Base-by-base conservation (phyloP, 2,113 vertebrate genomes). In the Panurus biarmicus region DNA sequence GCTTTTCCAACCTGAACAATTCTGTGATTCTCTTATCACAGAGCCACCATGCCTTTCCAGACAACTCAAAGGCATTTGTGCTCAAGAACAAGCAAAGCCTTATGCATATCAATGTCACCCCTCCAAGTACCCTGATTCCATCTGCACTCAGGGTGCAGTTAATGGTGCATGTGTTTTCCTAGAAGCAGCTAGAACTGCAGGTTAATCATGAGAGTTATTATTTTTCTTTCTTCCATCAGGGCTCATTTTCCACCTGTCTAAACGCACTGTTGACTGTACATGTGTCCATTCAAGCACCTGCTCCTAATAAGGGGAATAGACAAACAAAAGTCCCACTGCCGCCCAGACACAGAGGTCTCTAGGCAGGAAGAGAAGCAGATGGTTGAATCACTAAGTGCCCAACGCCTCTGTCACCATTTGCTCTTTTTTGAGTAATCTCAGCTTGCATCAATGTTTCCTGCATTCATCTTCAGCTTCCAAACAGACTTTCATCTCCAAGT, bases 291-390 rank as follows among this genome's bases (percentile, higher is more conserved):
- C 65, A 76, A 65, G 72, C 57, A 10, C 73, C 72, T 83, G 64
- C 69, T 90, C 47, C 62, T 94, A 97, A 94, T 94, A 87, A 95
- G 73, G 40, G 38, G 40, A 82, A 45, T 5, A 3, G 70, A 71
- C 73, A 95, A 96, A 95, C 80, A 80, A 28, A 45, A 61, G 51
- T 48, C 50, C 38, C 42, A n/a, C n/a, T 2, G 1, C 50, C 60
- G 44, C 51, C 48, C 6, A 4, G 20, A 11, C 36, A 33, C 51
- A 13, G 73, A 84, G 50, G 20, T 72, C 67, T 23, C 57, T 28
- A 14, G 23, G 72, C 69, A 75, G 75, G 47, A 88, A 78, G 40
- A 91, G 75, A 90, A 50, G 42, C 76, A 86, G 89, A 85, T 87
- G 86, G 78, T 25, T 85, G 56, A 45, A 38, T 24, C 28, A 14